Base-by-base conservation (phyloP, 2,888 invertebrate genomes). In the Seladonia tumulorum region DNA sequence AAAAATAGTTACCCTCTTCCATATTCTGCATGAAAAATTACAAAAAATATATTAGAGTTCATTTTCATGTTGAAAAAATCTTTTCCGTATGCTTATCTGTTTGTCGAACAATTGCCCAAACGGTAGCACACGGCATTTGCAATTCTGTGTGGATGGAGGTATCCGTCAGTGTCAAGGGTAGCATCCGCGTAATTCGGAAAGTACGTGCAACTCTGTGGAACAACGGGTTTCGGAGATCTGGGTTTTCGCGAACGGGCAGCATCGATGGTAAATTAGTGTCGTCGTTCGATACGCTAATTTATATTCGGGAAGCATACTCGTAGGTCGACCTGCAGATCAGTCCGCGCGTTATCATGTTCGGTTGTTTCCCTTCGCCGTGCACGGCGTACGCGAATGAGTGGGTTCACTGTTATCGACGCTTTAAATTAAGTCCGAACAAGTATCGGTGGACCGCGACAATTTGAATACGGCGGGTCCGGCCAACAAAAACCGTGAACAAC, bases 201-300 rank as follows among this genome's bases (percentile, higher is more conserved):
- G 16, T 63, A 29, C 63, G 29, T 25, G 14, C 10, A 25, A n/a
- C 25, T n/a, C 25, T 0, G 14, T 25, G 60, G 29, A 16, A 63
- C 29, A 22, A 29, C 60, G 60, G 0, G 14, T 16, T 7, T 57
- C 22, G 22, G 8, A 25, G 60, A 1, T 25, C 60, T 14, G 60
- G 16, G 16, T 60, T 60, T 60, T 25, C 29, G 14, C 5, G 29
- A 63, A 29, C 63, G 16, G 25, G 14, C 16, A 63, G 29, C 63
- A 16, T 25, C 16, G 63, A 7, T 29, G 16, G 29, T 29, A 63
- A 63, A 63, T 63, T 63, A 29, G 29, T 7, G 63, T 63, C 29
- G 63, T 8, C 63, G 29, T 63, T 63, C 29, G 63, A 63, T 63
- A 63, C 63, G 63, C 63, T 63, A 63, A 63, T 63, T 63, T 63